Percentiles rank a stretch among this genome's conserved stretches.
Conservation (phyloP, 2,888 invertebrate species). For the Apotomis capreana region DNA sequence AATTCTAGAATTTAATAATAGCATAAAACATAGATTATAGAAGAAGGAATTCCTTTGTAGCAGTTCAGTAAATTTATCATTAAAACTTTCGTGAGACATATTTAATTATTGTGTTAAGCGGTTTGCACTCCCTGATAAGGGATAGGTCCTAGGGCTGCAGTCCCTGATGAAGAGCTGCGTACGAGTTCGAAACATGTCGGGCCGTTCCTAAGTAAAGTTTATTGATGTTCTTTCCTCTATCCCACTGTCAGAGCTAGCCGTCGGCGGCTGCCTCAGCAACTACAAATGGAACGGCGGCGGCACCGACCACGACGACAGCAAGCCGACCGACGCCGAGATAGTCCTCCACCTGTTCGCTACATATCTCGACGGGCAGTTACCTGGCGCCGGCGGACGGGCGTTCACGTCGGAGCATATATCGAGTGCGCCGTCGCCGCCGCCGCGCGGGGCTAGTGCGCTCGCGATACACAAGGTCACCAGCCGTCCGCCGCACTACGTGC, state of each 20-base stretch:
- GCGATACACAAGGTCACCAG: constrained; percentile 82
- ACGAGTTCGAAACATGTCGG: no score
- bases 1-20: no score
- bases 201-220: no score
- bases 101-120: no score
- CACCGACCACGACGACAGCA: constrained; percentile 90
- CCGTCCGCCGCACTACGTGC: constrained; percentile 88
- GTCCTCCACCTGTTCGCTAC: constrained; percentile 93
- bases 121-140: no score
- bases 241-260: constrained; percentile 84
- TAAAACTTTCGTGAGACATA: no score
- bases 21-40: no score
- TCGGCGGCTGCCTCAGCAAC: constrained; percentile 93
- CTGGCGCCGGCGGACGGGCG: constrained; percentile 65
- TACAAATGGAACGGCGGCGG: constrained; percentile 95
- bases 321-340: constrained; percentile 94
- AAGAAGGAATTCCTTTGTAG: no score
- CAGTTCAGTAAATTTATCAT: no score
- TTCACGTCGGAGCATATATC: constrained; percentile 63
- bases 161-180: no score
- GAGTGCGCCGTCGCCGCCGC: constrained; percentile 74
- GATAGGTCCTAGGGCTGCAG: no score
- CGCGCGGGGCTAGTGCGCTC: constrained; percentile 76
- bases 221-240: not conserved
- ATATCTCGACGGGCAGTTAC: constrained; percentile 92